phyloP scores from a whole-genome alignment of 2,888 invertebrate genomes.

The Eupithecia inturbata region DNA sequence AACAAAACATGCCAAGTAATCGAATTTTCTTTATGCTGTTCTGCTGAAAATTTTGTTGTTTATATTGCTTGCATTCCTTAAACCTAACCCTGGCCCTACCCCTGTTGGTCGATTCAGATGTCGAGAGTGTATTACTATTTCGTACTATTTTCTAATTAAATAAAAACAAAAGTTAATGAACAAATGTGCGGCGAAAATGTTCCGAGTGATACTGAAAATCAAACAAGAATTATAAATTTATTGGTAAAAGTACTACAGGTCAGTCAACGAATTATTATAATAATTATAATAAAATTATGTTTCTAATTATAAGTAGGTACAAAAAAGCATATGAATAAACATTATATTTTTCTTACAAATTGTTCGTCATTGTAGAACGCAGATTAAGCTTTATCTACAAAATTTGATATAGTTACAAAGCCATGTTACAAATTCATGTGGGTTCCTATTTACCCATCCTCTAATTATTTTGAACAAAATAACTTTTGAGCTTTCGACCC shows the following conservation, averaged over 20 bases:
- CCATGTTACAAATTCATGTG: not conserved
- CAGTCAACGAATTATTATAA: too few relatives aligned
- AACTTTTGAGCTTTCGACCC: conserved; percentile 26
- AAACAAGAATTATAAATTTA: not conserved
- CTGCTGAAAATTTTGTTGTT: not conserved
- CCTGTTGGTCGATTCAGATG: not conserved
- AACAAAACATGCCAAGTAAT: conserved; percentile 4
- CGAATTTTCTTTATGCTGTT: not conserved
- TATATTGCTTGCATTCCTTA: not conserved
- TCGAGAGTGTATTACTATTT: not conserved
- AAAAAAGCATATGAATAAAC: too few relatives aligned
- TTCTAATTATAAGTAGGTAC: too few relatives aligned
- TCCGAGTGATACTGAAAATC: not conserved
- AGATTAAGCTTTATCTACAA: not conserved
- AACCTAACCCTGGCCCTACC: not conserved
- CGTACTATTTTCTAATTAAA: too few relatives aligned
- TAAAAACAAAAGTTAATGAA: not conserved
- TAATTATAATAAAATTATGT: too few relatives aligned
- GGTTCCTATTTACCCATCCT: not conserved
- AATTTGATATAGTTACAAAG: not conserved
- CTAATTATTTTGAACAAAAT: conserved; percentile 33
- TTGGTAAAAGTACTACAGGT: too few relatives aligned
- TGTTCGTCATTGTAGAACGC: too few relatives aligned
- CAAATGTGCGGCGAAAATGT: not conserved
- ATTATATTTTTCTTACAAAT: too few relatives aligned